Percentiles rank a stretch among this genome's conserved stretches.
phyloP scores from a whole-genome alignment of 2,113 vertebrate genomes.

The Daboia siamensis region DNA sequence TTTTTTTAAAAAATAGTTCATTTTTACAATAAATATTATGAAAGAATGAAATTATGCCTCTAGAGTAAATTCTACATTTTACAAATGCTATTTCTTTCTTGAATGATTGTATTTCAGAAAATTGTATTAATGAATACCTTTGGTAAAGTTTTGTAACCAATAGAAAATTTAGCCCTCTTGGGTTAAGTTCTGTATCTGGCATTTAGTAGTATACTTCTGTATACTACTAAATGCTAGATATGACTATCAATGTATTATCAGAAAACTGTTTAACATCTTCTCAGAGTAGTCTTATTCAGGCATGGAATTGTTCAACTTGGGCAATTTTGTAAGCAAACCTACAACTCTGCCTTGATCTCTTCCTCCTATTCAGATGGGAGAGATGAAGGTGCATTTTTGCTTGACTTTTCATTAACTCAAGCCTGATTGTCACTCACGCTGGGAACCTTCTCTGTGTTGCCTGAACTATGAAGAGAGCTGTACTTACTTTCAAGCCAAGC shows the following conservation, averaged over 20 bases:
- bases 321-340: not conserved
- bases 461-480: not conserved
- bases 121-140: not conserved
- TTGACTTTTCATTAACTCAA: not conserved
- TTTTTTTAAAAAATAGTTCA: not conserved
- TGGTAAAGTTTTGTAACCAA: not conserved
- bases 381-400: not conserved
- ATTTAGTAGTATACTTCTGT: not conserved
- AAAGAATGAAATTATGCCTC: not conserved
- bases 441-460: not conserved
- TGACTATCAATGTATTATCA: not conserved
- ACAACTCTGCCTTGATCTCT: not conserved
- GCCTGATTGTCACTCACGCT: not conserved
- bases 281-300: not conserved
- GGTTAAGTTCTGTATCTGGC: not conserved
- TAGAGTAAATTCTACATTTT: slow-evolving; percentile 26
- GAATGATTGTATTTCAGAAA: not conserved
- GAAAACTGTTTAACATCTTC: not conserved
- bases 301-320: not conserved
- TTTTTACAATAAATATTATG: slow-evolving; percentile 8
- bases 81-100: not conserved
- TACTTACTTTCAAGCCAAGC: not conserved
- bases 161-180: not conserved
- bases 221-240: not conserved
- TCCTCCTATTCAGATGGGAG: not conserved